Percentiles rank a stretch among this genome's conserved stretches.
Evolutionary conservation across 2,113 vertebrate species (phyloP).

Genomic region (Anhinga anhinga): DNA sequence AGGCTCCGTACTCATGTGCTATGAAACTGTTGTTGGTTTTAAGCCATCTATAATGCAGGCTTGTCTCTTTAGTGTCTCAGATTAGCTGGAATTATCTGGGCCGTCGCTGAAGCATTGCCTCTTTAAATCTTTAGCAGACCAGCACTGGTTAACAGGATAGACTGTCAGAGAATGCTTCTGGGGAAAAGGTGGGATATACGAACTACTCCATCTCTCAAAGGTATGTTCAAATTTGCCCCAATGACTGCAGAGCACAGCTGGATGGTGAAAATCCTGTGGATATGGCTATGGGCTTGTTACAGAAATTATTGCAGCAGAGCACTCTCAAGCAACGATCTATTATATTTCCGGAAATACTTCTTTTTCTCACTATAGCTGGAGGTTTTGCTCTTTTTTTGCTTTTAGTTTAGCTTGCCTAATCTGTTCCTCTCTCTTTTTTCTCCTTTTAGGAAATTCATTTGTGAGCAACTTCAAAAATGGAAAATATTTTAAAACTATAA

Average conservation of each 20-base stretch:
- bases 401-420: conserved; percentile 4
- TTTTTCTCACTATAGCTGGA: background rate
- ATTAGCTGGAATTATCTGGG: background rate
- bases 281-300: background rate
- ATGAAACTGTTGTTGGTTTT: background rate
- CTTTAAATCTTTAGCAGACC: background rate
- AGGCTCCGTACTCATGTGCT: background rate
- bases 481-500: conserved; percentile 41
- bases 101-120: background rate
- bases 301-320: background rate
- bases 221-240: background rate
- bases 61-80: background rate
- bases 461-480: conserved; percentile 7
- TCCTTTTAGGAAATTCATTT: background rate
- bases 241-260: background rate
- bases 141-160: background rate
- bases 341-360: background rate
- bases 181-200: background rate
- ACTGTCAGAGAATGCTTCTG: background rate
- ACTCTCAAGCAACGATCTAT: background rate
- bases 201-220: background rate
- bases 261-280: background rate
- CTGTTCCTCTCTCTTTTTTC: background rate
- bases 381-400: background rate
- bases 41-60: background rate